Conservation (phyloP, 1,140 invertebrate species). For the Nautilus pompilius region DNA sequence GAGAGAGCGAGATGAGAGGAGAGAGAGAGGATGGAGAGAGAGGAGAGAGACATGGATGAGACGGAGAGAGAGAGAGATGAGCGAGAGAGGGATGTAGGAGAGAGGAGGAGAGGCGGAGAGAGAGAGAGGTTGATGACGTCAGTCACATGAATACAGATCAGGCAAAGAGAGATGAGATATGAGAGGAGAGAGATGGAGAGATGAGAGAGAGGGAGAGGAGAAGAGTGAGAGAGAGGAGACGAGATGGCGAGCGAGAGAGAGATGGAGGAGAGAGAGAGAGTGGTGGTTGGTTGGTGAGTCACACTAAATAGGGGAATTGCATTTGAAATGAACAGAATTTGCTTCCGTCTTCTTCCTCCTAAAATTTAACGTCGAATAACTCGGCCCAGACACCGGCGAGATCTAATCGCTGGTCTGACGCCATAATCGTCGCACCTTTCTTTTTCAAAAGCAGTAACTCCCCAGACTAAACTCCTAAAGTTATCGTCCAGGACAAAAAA, state of each 20-base stretch:
- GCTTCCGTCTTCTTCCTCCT: too few relatives aligned
- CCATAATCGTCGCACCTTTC: too few relatives aligned
- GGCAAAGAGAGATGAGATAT: neutral
- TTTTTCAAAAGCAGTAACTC: too few relatives aligned
- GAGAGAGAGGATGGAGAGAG: too few relatives aligned
- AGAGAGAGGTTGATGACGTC: neutral
- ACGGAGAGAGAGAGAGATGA: neutral
- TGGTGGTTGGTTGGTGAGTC: too few relatives aligned
- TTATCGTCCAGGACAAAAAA: too few relatives aligned
- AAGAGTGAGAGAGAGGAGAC: neutral
- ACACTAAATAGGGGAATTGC: too few relatives aligned
- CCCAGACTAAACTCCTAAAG: too few relatives aligned
- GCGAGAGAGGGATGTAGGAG: neutral
- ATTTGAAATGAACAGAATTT: too few relatives aligned
- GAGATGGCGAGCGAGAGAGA: neutral
- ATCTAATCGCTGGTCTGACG: too few relatives aligned
- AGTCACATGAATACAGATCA: neutral
- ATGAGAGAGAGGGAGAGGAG: neutral
- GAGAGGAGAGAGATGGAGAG: neutral
- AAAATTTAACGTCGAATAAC: too few relatives aligned
- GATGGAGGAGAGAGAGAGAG: neutral
- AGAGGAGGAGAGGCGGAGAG: neutral
- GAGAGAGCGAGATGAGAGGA: neutral
- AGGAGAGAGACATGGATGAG: neutral
- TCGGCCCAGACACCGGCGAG: too few relatives aligned